phyloP scores from a whole-genome alignment of 2,888 invertebrate species.

The Drosophila hamatofila region DNA sequence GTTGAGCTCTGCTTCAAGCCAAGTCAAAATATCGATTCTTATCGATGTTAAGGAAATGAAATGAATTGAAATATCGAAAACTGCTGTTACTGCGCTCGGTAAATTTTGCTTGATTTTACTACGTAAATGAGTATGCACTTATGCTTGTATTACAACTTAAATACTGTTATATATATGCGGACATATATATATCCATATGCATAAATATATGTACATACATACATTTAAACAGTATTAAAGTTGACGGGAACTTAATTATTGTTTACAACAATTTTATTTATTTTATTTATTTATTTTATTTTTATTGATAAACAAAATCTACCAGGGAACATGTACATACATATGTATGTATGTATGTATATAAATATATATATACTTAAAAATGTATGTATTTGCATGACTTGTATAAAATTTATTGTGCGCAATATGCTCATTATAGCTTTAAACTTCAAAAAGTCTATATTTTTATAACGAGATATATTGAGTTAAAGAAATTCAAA shows the following conservation, averaged over 20 bases:
- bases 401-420: background rate
- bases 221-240: background rate
- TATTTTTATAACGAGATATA: background rate
- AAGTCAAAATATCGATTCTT: background rate
- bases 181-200: background rate
- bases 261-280: background rate
- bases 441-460: background rate
- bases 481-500: background rate
- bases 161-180: background rate
- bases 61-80: background rate
- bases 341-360: background rate
- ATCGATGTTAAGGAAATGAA: background rate
- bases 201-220: background rate
- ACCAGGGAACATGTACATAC: background rate
- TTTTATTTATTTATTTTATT: background rate
- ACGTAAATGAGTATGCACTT: background rate
- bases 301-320: background rate
- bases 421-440: background rate
- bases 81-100: background rate
- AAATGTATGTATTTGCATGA: background rate
- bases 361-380: background rate
- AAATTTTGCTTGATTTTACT: background rate
- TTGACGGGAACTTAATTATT: background rate
- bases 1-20: background rate
- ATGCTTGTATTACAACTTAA: background rate